These are phyloP conservation scores for Baryphthengus martii DNA, from an alignment of 2,113 vertebrate species.

Conservation along the genomic window DNA sequence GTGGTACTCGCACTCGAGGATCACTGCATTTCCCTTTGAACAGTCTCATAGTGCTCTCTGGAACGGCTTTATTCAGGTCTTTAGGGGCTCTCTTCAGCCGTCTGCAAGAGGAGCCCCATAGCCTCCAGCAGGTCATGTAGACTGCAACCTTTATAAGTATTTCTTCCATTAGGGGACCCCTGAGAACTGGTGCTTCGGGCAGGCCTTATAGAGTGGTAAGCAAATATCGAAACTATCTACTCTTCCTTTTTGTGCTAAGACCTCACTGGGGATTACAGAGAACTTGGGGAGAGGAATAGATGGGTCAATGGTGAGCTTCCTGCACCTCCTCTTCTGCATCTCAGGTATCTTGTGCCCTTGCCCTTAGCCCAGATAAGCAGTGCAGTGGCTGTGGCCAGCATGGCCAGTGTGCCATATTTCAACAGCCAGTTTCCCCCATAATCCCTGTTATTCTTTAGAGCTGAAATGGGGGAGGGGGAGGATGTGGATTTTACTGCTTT, in stretches of 20 bases:
- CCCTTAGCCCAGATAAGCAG: not conserved
- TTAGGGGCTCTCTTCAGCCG: not conserved
- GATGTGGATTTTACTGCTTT: not conserved
- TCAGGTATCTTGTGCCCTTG: not conserved
- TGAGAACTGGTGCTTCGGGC: not conserved
- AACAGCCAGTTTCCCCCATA: not conserved
- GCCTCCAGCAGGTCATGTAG: not conserved
- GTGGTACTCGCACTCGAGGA: not conserved
- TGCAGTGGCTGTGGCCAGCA: accelerated
- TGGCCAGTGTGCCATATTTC: not conserved
- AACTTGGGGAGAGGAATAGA: not conserved
- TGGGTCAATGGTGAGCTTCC: not conserved
- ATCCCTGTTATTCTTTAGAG: conserved; percentile 19
- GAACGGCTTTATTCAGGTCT: not conserved
- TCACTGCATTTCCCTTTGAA: not conserved
- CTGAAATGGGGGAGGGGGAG: not conserved
- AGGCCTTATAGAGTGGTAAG: not conserved
- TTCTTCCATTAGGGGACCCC: not conserved
- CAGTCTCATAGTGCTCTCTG: not conserved
- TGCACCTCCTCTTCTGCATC: not conserved
- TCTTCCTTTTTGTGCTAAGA: not conserved
- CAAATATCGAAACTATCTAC: not conserved
- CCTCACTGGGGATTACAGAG: not conserved
- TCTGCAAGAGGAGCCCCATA: not conserved
- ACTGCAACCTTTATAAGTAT: not conserved